Percentiles rank a stretch among this genome's conserved stretches.
Evolutionary conservation across 1,140 invertebrate genomes (phyloP).

Genomic region (Lordiphosa collinella): DNA sequence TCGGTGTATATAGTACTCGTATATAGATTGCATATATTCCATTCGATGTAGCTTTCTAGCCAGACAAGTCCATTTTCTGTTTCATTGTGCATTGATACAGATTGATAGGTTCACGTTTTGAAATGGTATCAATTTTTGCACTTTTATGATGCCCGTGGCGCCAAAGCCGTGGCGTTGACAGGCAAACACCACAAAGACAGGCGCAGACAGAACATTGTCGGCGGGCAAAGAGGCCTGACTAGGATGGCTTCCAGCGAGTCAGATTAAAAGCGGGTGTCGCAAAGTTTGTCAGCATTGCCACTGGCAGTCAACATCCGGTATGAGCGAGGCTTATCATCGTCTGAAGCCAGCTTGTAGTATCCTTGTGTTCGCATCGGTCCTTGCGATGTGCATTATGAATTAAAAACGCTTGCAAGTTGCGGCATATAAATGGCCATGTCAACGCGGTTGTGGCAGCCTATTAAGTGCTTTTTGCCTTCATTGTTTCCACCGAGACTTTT

Average conservation of each 20-base stretch:
- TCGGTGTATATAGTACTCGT: too few relatives aligned
- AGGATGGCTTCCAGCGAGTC: background rate
- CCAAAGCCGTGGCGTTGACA: constrained; percentile 16
- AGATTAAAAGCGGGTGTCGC: constrained; percentile 35
- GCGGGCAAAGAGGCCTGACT: too few relatives aligned
- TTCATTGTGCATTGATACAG: constrained; percentile 8
- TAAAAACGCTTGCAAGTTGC: constrained; percentile 54
- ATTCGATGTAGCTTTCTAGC: too few relatives aligned
- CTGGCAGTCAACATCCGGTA: constrained; percentile 31
- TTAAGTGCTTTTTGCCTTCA: constrained; percentile 53
- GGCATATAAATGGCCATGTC: constrained; percentile 57
- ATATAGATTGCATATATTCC: too few relatives aligned
- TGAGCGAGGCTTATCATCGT: constrained; percentile 15
- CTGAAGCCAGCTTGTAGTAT: background rate
- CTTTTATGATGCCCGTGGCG: constrained; percentile 6
- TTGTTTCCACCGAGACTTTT: constrained; percentile 40
- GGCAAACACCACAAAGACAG: constrained; percentile 14
- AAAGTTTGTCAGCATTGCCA: constrained; percentile 29
- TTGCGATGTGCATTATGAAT: constrained; percentile 54
- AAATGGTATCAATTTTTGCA: constrained; percentile 36
- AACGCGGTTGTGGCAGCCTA: constrained; percentile 47
- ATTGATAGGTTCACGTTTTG: constrained; percentile 30
- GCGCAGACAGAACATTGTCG: too few relatives aligned
- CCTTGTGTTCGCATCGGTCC: background rate
- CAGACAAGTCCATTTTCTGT: background rate